phyloP scores from a whole-genome alignment of 2,797 vertebrate species.

The Numenius phaeopus region DNA sequence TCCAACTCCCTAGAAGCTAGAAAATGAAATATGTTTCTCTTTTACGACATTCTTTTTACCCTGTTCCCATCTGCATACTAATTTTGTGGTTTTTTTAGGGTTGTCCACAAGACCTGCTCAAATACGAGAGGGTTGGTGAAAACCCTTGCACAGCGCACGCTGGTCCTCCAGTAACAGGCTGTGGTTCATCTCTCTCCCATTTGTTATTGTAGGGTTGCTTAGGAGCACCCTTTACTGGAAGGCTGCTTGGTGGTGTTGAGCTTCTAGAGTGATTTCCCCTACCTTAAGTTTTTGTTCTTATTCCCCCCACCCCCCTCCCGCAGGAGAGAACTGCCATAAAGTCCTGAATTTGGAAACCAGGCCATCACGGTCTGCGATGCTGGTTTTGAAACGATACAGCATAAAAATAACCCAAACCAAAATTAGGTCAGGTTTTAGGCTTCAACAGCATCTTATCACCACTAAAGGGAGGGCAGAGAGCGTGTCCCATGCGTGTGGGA shows the following conservation, averaged over 20 bases:
- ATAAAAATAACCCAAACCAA: not conserved
- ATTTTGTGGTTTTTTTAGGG: not conserved
- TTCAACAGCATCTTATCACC: not conserved
- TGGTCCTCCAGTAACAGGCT: not conserved
- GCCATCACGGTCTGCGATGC: not conserved
- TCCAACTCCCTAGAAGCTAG: conserved; percentile 24
- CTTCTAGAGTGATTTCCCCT: not conserved
- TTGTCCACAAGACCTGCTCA: not conserved
- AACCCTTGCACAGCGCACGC: not conserved
- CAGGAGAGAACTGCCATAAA: not conserved
- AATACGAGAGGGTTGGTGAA: not conserved
- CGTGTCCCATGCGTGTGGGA: fast-evolving
- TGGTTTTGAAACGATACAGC: fast-evolving
- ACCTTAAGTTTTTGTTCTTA: not conserved
- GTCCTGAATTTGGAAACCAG: not conserved
- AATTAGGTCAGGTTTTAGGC: not conserved
- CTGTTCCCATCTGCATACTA: not conserved
- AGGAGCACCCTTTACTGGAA: not conserved
- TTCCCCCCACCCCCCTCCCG: not conserved
- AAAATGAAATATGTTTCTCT: not conserved
- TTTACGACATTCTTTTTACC: not conserved
- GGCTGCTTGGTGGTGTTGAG: not conserved
- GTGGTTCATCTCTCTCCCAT: not conserved
- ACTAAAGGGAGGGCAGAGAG: not conserved
- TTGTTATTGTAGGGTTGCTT: not conserved